These are phyloP conservation scores for Ciconia maguari DNA, from an alignment of 2,113 vertebrate species.

Conservation along the genomic window DNA sequence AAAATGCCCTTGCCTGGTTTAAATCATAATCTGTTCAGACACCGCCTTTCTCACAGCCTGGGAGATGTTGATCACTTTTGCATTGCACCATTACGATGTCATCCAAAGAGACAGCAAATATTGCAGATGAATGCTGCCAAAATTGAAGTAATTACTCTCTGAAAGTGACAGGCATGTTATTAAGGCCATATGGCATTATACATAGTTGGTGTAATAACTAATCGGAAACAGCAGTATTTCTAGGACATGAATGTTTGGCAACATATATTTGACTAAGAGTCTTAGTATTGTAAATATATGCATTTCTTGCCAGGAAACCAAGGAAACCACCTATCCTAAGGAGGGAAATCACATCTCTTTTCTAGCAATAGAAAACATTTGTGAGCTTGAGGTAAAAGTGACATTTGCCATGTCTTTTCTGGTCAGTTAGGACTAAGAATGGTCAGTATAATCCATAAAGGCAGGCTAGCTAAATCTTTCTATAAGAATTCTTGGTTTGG, in stretches of 20 bases:
- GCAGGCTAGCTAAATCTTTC: background rate
- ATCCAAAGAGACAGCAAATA: conserved; percentile 42
- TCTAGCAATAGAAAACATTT: background rate
- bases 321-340: background rate
- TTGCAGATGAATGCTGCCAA: conserved; percentile 48
- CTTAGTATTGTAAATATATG: conserved; percentile 2
- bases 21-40: background rate
- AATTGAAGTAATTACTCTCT: conserved; percentile 46
- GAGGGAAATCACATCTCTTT: background rate
- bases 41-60: background rate
- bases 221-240: conserved; percentile 45
- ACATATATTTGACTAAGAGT: conserved; percentile 7
- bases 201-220: conserved; percentile 30
- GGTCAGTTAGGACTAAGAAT: background rate
- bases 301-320: conserved; percentile 19
- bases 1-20: background rate
- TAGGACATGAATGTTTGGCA: conserved; percentile 9
- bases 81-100: conserved; percentile 3
- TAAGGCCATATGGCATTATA: conserved; percentile 53
- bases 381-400: background rate
- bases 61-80: conserved; percentile 23
- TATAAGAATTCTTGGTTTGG: background rate
- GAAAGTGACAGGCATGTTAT: conserved; percentile 44
- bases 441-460: background rate
- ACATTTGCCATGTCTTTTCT: background rate